phyloP scores from a whole-genome alignment of 2,888 invertebrate genomes.

The Steinernema hermaphroditum region DNA sequence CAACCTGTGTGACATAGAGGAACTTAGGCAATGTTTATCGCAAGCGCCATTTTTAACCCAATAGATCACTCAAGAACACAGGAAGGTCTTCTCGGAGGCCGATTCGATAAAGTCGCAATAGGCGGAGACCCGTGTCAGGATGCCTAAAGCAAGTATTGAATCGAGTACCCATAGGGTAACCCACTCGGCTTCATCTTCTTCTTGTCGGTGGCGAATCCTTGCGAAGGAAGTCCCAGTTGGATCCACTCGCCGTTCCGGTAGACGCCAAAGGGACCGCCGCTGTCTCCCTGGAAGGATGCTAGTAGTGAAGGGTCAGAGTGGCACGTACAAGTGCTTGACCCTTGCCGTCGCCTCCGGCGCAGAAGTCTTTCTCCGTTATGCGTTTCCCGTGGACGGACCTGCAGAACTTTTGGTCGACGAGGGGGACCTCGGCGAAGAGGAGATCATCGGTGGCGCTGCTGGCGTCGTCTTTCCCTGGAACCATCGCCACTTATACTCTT shows the following conservation, averaged over 20 bases:
- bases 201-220: conserved; percentile 7
- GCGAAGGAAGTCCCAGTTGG: conserved; percentile 9
- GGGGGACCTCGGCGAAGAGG: conserved; percentile 1
- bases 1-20: too few species aligned
- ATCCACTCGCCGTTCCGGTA: background rate
- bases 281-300: background rate
- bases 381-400: background rate
- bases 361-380: background rate
- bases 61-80: background rate
- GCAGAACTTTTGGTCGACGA: background rate
- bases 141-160: background rate
- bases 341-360: background rate
- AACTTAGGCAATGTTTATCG: too few species aligned
- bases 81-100: background rate
- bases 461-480: background rate
- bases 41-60: too few species aligned
- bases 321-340: background rate
- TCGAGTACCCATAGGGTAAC: background rate
- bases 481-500: too few species aligned
- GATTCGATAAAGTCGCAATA: conserved; percentile 14
- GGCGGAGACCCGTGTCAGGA: background rate
- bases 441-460: background rate
- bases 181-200: background rate
- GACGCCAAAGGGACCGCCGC: conserved; percentile 12
- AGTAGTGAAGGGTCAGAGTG: background rate